A percentile compares a stretch with the other conserved stretches of the same genome.
These are phyloP conservation scores for Mirza zaza DNA, from an alignment of 2,113 vertebrate species.

Conservation along the genomic window DNA sequence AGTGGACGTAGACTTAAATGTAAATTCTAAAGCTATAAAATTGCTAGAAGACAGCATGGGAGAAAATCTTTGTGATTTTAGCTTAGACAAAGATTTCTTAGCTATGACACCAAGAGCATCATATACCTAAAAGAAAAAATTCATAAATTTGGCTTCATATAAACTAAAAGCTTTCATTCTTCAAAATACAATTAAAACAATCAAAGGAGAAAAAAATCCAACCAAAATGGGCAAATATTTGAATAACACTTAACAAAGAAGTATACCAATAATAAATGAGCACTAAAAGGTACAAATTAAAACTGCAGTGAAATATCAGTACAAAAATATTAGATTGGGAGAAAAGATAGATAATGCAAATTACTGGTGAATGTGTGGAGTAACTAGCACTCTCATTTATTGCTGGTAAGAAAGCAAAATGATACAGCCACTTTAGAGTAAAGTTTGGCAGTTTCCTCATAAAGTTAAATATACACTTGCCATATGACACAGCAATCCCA, in stretches of 20 bases:
- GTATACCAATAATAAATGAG: neutral
- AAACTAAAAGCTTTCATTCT: neutral
- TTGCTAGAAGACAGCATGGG: neutral
- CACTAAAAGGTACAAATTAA: neutral
- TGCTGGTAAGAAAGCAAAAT: neutral
- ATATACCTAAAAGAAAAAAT: neutral
- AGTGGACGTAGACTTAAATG: neutral
- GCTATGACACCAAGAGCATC: neutral
- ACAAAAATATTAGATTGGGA: neutral
- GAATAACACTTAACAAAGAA: neutral
- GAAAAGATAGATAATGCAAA: neutral
- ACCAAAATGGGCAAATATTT: neutral
- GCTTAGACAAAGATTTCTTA: neutral
- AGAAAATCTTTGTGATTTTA: neutral
- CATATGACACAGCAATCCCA: neutral
- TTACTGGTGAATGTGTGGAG: neutral
- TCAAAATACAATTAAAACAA: neutral
- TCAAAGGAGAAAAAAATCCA: neutral
- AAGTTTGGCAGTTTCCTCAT: neutral
- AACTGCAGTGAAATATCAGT: neutral
- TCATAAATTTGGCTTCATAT: neutral
- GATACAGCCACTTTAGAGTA: neutral
- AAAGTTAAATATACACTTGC: neutral
- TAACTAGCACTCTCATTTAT: neutral
- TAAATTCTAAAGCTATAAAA: neutral